A percentile compares a stretch with the other conserved stretches of the same genome.
These are phyloP conservation scores for Tragelaphus buxtoni DNA, from an alignment of 2,113 vertebrate species.

Conservation along the genomic window DNA sequence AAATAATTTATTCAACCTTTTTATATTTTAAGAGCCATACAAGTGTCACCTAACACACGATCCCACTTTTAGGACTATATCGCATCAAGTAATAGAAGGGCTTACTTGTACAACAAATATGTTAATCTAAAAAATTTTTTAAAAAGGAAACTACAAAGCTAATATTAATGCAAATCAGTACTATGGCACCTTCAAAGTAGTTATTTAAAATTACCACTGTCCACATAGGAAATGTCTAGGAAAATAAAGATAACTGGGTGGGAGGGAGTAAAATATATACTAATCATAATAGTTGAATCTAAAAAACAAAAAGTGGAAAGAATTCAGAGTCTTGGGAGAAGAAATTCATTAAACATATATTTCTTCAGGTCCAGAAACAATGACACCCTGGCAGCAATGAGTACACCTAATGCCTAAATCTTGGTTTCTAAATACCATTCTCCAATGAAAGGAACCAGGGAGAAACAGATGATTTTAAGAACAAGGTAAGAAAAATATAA, in stretches of 20 bases:
- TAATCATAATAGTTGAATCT: not conserved
- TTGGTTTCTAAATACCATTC: not conserved
- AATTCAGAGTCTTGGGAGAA: not conserved
- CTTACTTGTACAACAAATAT: not conserved
- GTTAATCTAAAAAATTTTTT: not conserved
- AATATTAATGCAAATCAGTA: not conserved
- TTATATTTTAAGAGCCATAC: not conserved
- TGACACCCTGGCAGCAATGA: not conserved
- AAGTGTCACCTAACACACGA: not conserved
- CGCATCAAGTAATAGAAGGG: not conserved
- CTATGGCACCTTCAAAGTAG: not conserved
- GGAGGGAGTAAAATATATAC: not conserved
- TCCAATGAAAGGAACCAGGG: not conserved
- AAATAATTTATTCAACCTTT: not conserved
- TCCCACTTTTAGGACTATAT: not conserved
- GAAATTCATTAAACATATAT: not conserved
- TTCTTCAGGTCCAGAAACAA: not conserved
- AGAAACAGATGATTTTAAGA: not conserved
- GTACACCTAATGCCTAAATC: not conserved
- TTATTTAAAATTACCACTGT: slow-evolving; percentile 17
- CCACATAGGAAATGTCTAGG: not conserved
- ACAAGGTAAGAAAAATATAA: not conserved
- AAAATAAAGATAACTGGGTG: not conserved
- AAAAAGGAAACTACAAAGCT: not conserved
- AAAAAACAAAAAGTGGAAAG: not conserved